These are phyloP conservation scores for Teleiodes luculella DNA, from an alignment of 2,888 invertebrate species.

Conservation along the genomic window DNA sequence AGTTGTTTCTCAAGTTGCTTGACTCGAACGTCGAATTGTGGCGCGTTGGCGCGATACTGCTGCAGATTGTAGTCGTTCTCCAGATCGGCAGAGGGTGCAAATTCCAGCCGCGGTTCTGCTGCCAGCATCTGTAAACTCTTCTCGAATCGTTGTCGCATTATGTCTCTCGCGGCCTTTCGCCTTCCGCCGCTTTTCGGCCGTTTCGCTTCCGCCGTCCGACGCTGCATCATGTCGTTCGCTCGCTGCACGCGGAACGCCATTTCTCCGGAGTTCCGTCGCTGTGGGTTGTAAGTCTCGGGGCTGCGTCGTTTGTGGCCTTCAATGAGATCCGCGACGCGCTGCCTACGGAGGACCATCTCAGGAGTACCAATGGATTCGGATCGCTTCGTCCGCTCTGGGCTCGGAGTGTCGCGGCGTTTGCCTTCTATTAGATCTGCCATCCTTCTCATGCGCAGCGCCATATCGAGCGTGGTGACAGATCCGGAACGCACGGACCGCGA, in stretches of 20 bases:
- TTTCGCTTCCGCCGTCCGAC: conserved; percentile 77
- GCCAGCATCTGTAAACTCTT: conserved; percentile 92
- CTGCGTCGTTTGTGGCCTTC: conserved; percentile 24
- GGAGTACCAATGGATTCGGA: conserved; percentile 50
- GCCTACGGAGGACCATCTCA: conserved; percentile 56
- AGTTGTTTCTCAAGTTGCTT: conserved; percentile 83
- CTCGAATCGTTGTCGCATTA: conserved; percentile 89
- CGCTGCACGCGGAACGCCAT: conserved; percentile 83
- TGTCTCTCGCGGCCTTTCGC: conserved; percentile 73
- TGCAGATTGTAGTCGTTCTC: conserved; percentile 90
- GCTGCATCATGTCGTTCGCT: conserved; percentile 85
- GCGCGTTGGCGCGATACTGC: conserved; percentile 90
- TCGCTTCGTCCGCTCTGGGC: conserved; percentile 47
- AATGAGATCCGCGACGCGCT: conserved; percentile 55
- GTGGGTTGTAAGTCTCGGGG: conserved; percentile 31
- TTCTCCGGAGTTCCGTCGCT: conserved; percentile 52
- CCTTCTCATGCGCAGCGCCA: conserved; percentile 50
- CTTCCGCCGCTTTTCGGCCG: conserved; percentile 49
- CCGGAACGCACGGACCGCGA: conserved; percentile 40
- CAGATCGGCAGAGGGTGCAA: conserved; percentile 81
- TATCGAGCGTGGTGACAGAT: conserved; percentile 48
- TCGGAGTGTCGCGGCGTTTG: conserved; percentile 47
- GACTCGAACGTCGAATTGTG: conserved; percentile 90
- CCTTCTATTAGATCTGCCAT: conserved; percentile 65
- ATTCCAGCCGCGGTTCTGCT: conserved; percentile 82